Evolutionary conservation across 2,888 invertebrate species (phyloP), one percentile per base, ranked within the genome.

Genomic region (Melanotus villosus): DNA sequence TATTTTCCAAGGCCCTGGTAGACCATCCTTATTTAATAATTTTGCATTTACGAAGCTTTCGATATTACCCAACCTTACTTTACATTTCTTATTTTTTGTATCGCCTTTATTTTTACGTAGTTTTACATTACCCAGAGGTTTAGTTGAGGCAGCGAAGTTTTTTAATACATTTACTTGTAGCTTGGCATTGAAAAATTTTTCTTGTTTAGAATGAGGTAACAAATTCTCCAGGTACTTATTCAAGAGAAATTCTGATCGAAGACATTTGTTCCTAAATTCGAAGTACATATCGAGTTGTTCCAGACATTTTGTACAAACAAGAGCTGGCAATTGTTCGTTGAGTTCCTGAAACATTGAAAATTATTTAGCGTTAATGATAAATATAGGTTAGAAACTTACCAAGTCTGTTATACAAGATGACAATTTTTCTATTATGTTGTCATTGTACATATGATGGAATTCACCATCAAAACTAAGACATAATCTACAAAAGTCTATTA

Each of bases 361-460:
- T 10, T 54, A 26, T 5, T 5, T 38, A 41, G 21, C 18, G 10
- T 16, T 0, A 19, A 32, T 16, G 14, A 21, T 5, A n/a, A 60
- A 16, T 16, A 14, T 30, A 56, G 45, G 45, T 47, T 65, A 32
- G 47, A 5, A 14, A 50, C 36, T 41, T 64, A 68, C 68, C 47
- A 68, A 52, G 14, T 58, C 68, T 1, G 23, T 36, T 16, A 68
- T 50, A 12, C 64, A 68, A 4, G 58, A 16, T 9, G 23, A 32
- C 21, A 64, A 10, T 41, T 64, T 68, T 30, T 68, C 68, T 36
- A 68, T 64, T 10, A 64, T 68, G 23, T 68, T 19, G 9, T 63
- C 68, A 23, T 26, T 41, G 7, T 50, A 64, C 21, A 68, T 64
- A 23, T 64, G 34, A 21, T 12, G 34, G 14, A 68, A 63, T 58